Base-by-base conservation (phyloP, 2,888 invertebrate genomes). In the Coelinius sp. region DNA sequence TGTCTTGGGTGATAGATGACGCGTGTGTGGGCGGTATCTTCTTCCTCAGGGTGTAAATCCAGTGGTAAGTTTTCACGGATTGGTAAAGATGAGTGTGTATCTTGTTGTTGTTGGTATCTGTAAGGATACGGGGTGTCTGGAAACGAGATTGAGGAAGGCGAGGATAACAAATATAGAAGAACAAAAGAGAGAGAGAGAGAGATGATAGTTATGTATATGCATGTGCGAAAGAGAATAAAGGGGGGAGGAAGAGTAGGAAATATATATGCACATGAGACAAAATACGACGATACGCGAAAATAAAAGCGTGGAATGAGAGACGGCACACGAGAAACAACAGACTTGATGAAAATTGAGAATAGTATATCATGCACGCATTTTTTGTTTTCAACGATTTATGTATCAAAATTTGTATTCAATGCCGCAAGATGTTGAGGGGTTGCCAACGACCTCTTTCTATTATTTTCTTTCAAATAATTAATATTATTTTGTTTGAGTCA, bases 71-170 rank as follows among this genome's bases (percentile, higher is more conserved):
- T 56, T 56, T 59, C 59, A 35, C 25, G 59, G 17, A 59, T 59
- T 59, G 35, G 59, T 17, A 27, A 14, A 56, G 27, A 17, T 56
- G 6, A 59, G 59, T 14, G 31, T 17, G 10, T 35, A 8, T 31
- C n/a, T 7, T 31, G 17, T 31, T 64, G 25, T 52, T 62, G 62
- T 62, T n/a, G 38, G 22, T 56, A 12, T 56, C 67, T 62, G 74
- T 53, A 44, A 67, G 59, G 71, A 73, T n/a, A n/a, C 67, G 70
- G 68, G 65, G 73, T 68, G 70, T 73, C 73, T 71, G 22, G 69
- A 75, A 75, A 70, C 70, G 71, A 75, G 74, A 76, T 75, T 76
- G 74, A 75, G n/a, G 75, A 75, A 75, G 71, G 75, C 7, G 24
- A n/a, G 25, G 10, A 49, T 31, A 72, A 67, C 68, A 24, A 38